phyloP scores from a whole-genome alignment of 1,140 invertebrate species.

The Tetramorium simillimum region DNA sequence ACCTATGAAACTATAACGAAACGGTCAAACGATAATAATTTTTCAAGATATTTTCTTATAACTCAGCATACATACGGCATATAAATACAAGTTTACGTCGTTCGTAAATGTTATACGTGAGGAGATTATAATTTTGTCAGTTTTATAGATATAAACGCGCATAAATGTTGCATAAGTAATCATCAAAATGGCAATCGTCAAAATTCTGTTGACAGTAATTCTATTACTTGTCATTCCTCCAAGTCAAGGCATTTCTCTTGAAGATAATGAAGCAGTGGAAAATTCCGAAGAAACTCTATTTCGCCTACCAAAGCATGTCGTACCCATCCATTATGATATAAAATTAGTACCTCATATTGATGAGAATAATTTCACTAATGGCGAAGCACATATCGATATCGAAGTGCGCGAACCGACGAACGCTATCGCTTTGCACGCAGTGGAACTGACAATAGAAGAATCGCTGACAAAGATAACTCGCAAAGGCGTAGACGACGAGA shows the following conservation, averaged over 20 bases:
- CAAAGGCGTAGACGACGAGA: too few relatives aligned
- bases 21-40: not conserved
- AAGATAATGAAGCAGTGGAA: not conserved
- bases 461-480: too few relatives aligned
- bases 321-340: not conserved
- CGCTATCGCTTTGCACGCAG: too few relatives aligned
- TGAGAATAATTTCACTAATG: too few relatives aligned
- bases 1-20: not conserved
- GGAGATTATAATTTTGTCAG: not conserved
- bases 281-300: not conserved
- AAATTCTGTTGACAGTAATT: not conserved
- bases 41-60: not conserved
- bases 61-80: not conserved
- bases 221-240: not conserved
- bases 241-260: not conserved
- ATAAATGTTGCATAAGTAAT: not conserved
- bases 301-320: conserved; percentile 8
- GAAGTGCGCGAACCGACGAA: too few relatives aligned
- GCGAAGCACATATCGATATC: too few relatives aligned
- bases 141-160: not conserved
- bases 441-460: too few relatives aligned
- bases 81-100: not conserved
- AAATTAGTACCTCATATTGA: too few relatives aligned
- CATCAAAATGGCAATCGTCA: not conserved
- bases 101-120: not conserved